Evolutionary conservation across 1,140 invertebrate species (phyloP).

Genomic region (Bombyx mandarina): DNA sequence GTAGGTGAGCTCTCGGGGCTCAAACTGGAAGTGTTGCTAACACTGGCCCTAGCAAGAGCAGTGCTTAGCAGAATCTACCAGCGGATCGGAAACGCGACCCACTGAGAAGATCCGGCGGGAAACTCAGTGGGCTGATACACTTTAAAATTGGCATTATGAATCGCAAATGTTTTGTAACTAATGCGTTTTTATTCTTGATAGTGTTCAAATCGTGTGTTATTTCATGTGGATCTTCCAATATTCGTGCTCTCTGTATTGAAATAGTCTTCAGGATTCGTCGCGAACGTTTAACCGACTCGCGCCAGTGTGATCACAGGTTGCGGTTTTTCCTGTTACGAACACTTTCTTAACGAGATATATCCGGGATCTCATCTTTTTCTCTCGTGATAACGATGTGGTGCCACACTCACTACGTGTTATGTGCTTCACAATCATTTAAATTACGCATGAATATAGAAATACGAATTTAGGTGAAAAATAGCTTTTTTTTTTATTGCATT

Average conservation of each 20-base stretch:
- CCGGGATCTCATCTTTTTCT: constrained; percentile 6
- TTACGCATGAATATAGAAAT: too few species aligned
- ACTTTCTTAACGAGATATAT: constrained; percentile 14
- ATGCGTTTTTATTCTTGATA: neutral
- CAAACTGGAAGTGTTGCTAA: too few species aligned
- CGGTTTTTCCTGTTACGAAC: constrained; percentile 2
- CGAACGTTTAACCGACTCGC: too few species aligned
- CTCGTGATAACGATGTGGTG: constrained; percentile 8
- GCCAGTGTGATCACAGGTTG: too few species aligned
- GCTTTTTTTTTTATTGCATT: too few species aligned
- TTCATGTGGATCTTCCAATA: neutral
- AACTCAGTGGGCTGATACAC: too few species aligned
- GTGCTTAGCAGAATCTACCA: too few species aligned
- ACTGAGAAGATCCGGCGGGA: too few species aligned
- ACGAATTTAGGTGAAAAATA: too few species aligned
- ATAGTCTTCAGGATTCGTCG: too few species aligned
- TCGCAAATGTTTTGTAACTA: neutral
- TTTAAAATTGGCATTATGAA: neutral
- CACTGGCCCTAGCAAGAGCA: too few species aligned
- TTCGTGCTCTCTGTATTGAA: neutral
- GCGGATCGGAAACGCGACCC: neutral
- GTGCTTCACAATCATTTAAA: neutral
- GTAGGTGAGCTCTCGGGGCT: too few species aligned
- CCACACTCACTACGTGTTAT: constrained; percentile 1
- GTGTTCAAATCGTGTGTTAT: neutral